Evolutionary conservation across 2,888 invertebrate species (phyloP).

Genomic region (Machimus rusticus): DNA sequence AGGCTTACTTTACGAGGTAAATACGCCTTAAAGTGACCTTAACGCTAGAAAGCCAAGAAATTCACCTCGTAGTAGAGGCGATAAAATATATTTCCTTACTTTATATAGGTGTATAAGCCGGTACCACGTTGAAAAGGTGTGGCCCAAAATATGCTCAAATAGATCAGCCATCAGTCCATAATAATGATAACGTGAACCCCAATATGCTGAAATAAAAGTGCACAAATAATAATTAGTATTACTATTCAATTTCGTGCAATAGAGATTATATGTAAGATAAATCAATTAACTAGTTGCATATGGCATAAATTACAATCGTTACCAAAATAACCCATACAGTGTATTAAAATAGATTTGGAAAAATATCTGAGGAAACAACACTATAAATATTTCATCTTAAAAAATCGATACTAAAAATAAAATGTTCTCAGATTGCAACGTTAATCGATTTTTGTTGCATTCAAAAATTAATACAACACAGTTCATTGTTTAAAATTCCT

Average conservation of each 20-base stretch:
- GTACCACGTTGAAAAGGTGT: neutral
- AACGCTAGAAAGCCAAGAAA: neutral
- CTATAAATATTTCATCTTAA: neutral
- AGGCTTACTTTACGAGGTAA: constrained; percentile 5
- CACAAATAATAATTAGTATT: neutral
- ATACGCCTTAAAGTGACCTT: neutral
- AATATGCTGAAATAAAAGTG: neutral
- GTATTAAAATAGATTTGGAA: no score
- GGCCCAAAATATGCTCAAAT: neutral
- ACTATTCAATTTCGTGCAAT: no score
- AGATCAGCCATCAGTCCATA: neutral
- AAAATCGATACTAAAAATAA: neutral
- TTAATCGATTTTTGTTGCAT: neutral
- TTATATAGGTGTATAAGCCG: neutral
- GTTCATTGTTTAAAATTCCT: neutral
- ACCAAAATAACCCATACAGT: no score
- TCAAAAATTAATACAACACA: neutral
- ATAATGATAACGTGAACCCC: neutral
- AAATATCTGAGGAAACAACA: neutral
- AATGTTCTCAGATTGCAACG: neutral
- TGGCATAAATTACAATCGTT: no score
- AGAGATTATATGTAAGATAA: no score
- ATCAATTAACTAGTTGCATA: no score
- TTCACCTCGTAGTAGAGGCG: neutral
- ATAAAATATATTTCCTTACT: neutral